Evolutionary conservation across 2,888 invertebrate species (phyloP), one percentile per base, ranked within the genome.

Genomic region (Agrotis ipsilon): DNA sequence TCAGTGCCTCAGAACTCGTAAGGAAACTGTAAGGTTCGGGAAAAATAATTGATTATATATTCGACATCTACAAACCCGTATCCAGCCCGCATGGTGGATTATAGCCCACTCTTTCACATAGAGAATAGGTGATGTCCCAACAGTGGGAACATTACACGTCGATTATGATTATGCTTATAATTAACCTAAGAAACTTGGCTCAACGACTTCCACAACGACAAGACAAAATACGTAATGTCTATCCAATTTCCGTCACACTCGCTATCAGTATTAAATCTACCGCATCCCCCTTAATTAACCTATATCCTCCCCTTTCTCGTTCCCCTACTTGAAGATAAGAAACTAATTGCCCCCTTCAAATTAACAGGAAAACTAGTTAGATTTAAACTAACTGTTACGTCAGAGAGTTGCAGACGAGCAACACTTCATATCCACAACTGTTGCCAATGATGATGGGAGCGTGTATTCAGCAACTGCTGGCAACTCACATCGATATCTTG

Each of bases 341-440:
- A 61, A 69, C 72, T 84, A 82, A 84, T 84, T 82, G 70, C 80
- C 69, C 67, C 48, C 69, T 72, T 72, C 64, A 65, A 75, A 77
- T 77, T 77, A 77, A 63, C 67, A 59, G 69, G 70, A 72, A 80
- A 82, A 73, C 73, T 85, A 78, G 75, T 83, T 80, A 80, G 58
- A 72, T 73, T 73, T 68, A 68, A 85, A 85, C 73, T 75, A 67
- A 46, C 76, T 72, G 64, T 72, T 63, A 61, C 49, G 59, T 57
- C 62, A 2, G 16, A 3, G n/a, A 21, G 21, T 6, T 54, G 18
- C 2, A 72, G 49, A 72, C 49, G 32, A 19, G 68, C 49, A 3
- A 75, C 14, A n/a, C 0, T 55, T n/a, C 2, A 14, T 43, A 14
- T 27, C 4, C n/a, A 14, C 7, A 2, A 3, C 14, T 3, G n/a